Evolutionary conservation across 2,113 vertebrate genomes (phyloP).

Genomic region (Oryzias javanicus): DNA sequence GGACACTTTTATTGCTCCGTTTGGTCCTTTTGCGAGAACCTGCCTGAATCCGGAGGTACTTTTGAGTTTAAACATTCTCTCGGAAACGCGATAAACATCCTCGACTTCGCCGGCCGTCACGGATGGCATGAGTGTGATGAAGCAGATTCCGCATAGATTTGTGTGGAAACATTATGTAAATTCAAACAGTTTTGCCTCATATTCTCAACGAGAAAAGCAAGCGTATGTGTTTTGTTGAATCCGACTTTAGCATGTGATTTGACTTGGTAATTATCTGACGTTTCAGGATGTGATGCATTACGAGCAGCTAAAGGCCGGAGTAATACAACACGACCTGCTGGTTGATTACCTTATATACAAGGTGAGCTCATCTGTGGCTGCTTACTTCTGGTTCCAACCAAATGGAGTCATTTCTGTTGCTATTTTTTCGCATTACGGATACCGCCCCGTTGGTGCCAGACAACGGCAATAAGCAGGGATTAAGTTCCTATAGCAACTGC

Average conservation of each 20-base stretch:
- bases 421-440: no score
- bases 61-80: constrained; percentile 40
- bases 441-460: no score
- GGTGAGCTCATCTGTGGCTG: constrained; percentile 65
- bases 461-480: no score
- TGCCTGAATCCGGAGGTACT: constrained; percentile 44
- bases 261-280: not conserved
- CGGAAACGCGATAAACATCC: constrained; percentile 29
- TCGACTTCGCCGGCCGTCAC: constrained; percentile 33
- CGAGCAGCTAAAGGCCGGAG: constrained; percentile 93
- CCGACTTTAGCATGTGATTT: not conserved
- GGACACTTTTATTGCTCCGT: constrained; percentile 29
- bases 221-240: not conserved
- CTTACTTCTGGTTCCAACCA: no score
- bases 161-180: not conserved
- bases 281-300: constrained; percentile 91
- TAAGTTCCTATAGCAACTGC: no score
- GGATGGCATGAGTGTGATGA: constrained; percentile 7
- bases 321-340: constrained; percentile 92
- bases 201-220: not conserved
- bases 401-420: no score
- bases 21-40: constrained; percentile 31
- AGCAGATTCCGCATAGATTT: not conserved
- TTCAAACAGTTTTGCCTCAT: not conserved
- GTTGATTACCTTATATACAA: constrained; percentile 98